Base-by-base conservation (phyloP, 2,888 invertebrate species). In the Opisthograptis luteolata region DNA sequence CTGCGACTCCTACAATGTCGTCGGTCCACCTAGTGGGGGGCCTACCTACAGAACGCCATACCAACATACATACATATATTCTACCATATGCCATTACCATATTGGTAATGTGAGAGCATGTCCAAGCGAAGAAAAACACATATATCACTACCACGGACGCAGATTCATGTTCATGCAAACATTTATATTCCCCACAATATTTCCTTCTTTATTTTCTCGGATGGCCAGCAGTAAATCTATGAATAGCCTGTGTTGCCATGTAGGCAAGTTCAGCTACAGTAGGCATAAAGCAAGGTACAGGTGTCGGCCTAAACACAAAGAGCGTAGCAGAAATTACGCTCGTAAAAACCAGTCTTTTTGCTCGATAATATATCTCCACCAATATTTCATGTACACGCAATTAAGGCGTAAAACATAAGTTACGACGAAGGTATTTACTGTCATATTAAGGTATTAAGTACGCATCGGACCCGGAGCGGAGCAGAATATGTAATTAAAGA, bases 381-480 rank as follows among this genome's bases (percentile, higher is more conserved):
- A 39, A 48, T 53, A 64, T 45, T 49, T 60, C 46, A 52, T 53
- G 56, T 57, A 62, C 55, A 41, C 43, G 61, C 52, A 58, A 64
- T 62, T 47, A 68, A 64, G 43, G 60, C 52, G 57, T 52, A 55
- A 53, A 60, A 63, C 60, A 48, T 47, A 48, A 53, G 44, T 41
- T 48, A 53, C 44, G 41, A 44, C 28, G 53, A 35, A 32, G 31
- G 41, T 45, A 43, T 56, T 49, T 42, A 48, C 45, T 53, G 41
- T 44, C 52, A 53, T 49, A 56, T 59, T 59, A 59, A 37, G 45
- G 35, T 30, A 47, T 49, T 51, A 59, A 54, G 36, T n/a, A 43
- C 41, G 51, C 44, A 49, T 55, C 46, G 25, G 36, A 42, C 34
- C 28, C 46, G 51, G 28, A 24, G 44, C 51, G 30, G 35, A 24